These are phyloP conservation scores for Octodon degus DNA, from an alignment of 2,113 vertebrate species.

Conservation along the genomic window DNA sequence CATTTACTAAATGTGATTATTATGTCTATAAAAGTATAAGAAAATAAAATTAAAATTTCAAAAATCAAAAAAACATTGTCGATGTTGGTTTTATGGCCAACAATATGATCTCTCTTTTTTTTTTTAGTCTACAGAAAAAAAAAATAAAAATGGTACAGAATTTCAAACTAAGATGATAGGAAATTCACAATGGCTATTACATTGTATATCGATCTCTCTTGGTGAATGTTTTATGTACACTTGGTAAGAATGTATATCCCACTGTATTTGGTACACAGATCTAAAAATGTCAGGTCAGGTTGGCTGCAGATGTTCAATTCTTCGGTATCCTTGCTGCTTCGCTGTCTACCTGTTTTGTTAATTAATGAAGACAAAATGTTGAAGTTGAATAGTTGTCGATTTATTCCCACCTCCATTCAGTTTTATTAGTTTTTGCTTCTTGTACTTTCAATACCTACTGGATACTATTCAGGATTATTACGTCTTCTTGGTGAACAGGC, in stretches of 20 bases:
- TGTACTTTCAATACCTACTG: background rate
- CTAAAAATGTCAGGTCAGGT: background rate
- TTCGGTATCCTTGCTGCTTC: background rate
- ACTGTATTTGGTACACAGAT: background rate
- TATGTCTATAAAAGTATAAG: too few species aligned
- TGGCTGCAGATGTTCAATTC: background rate
- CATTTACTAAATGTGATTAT: too few species aligned
- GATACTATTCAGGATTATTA: background rate
- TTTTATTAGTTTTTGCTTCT: background rate
- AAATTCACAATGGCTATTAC: too few species aligned
- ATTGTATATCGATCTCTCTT: background rate
- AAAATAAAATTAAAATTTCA: too few species aligned
- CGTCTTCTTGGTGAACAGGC: background rate
- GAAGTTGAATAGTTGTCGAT: background rate
- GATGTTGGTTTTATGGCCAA: background rate
- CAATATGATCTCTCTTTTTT: background rate
- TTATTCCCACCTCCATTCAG: background rate
- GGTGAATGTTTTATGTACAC: background rate
- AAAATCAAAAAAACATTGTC: background rate
- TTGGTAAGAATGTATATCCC: background rate
- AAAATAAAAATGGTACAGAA: too few species aligned
- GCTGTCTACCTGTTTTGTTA: background rate
- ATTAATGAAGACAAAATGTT: background rate
- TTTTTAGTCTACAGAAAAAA: too few species aligned
- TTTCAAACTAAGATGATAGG: too few species aligned